phyloP scores from a whole-genome alignment of 2,797 vertebrate genomes.

The Poecile montanus region DNA sequence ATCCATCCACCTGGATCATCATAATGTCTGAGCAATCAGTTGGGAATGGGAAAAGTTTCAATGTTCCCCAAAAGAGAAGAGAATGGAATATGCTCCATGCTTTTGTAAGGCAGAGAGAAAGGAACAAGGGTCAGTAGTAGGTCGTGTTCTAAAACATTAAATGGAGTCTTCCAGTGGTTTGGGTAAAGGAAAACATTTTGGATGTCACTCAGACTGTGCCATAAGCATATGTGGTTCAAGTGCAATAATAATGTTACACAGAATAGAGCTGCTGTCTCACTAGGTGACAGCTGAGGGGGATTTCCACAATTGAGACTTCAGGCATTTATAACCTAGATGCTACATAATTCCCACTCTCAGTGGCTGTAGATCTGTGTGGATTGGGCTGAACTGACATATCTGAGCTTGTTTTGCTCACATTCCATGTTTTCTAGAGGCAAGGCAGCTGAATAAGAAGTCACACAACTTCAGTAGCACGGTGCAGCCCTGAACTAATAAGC shows the following conservation, averaged over 20 bases:
- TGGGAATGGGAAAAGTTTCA: not conserved
- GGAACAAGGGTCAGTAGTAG: not conserved
- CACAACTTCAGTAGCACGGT: not conserved
- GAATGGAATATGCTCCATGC: not conserved
- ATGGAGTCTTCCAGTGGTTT: not conserved
- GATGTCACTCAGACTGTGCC: not conserved
- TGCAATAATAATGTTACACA: not conserved
- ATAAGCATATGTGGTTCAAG: not conserved
- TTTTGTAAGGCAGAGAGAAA: not conserved
- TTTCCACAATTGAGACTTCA: not conserved
- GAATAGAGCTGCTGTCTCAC: not conserved
- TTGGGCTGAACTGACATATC: not conserved
- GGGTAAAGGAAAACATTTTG: not conserved
- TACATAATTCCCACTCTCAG: not conserved
- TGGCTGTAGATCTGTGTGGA: not conserved
- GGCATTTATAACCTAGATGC: not conserved
- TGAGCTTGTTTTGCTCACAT: slow-evolving; percentile 22
- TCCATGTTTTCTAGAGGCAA: slow-evolving; percentile 10
- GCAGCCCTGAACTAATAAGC: not conserved
- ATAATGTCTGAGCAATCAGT: not conserved
- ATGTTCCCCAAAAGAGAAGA: not conserved
- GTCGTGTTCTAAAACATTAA: not conserved
- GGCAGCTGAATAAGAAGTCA: not conserved
- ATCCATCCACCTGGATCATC: not conserved
- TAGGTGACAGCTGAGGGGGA: not conserved